These are phyloP conservation scores for Atlantisia rogersi DNA, from an alignment of 2,113 vertebrate genomes.

Conservation along the genomic window DNA sequence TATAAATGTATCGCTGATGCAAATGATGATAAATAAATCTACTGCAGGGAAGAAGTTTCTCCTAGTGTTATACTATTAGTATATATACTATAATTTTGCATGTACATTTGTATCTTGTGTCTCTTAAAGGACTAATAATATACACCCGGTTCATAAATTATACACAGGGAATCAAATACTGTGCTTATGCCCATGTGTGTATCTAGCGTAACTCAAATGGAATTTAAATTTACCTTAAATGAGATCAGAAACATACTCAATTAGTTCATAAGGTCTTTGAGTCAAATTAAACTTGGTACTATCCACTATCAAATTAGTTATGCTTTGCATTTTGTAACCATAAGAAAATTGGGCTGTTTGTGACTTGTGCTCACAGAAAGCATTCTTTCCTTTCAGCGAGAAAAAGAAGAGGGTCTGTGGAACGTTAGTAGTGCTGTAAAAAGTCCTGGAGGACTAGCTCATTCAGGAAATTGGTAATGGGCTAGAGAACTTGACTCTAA, in stretches of 20 bases:
- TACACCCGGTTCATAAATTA: background rate
- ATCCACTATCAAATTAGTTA: constrained; percentile 25
- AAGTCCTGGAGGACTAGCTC: background rate
- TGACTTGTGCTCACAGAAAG: constrained; percentile 7
- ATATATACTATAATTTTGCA: background rate
- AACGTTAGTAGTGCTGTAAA: background rate
- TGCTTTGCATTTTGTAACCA: constrained; percentile 26
- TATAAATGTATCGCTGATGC: background rate
- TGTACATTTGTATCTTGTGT: background rate
- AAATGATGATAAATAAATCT: background rate
- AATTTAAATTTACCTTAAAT: constrained; percentile 45
- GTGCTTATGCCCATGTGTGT: background rate
- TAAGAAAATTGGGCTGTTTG: constrained; percentile 14
- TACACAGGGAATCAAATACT: background rate
- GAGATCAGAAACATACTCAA: constrained; percentile 32
- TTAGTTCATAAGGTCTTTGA: background rate
- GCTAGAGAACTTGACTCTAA: background rate
- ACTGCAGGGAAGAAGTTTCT: background rate
- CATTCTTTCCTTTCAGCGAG: background rate
- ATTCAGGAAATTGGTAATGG: constrained; percentile 13
- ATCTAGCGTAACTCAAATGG: background rate
- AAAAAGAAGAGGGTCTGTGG: background rate
- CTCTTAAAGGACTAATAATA: background rate
- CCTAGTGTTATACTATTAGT: background rate
- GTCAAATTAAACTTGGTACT: constrained; percentile 4